Percentiles rank a stretch among this genome's conserved stretches.
These are phyloP conservation scores for Bubo blakistoni DNA, from an alignment of 2,113 vertebrate genomes.

Conservation along the genomic window DNA sequence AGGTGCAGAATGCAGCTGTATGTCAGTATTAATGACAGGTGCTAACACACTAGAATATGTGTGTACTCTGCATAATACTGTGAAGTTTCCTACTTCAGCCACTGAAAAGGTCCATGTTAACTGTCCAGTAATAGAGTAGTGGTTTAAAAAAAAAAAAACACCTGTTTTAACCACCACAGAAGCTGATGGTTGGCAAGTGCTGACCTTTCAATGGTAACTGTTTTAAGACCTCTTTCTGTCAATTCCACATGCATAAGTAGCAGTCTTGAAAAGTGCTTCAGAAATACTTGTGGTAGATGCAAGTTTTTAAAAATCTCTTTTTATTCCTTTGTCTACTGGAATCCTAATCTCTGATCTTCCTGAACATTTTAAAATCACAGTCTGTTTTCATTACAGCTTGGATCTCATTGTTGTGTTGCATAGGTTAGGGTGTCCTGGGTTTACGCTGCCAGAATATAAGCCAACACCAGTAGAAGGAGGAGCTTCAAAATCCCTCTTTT, in stretches of 20 bases:
- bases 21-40: neutral
- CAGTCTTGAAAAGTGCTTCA: neutral
- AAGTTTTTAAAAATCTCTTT: neutral
- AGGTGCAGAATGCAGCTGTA: neutral
- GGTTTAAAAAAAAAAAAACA: neutral
- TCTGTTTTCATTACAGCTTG: neutral
- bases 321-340: neutral
- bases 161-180: neutral
- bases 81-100: neutral
- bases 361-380: neutral
- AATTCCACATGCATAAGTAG: neutral
- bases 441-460: conserved; percentile 85
- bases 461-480: conserved; percentile 88
- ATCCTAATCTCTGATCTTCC: neutral
- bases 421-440: conserved; percentile 93
- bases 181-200: neutral
- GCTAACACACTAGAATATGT: neutral
- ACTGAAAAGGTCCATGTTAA: neutral
- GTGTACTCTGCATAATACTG: neutral
- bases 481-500: conserved; percentile 94
- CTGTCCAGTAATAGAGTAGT: neutral
- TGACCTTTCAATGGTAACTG: neutral
- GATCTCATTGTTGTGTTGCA: conserved; percentile 36
- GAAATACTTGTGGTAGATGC: neutral
- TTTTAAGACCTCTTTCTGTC: neutral